phyloP scores from a whole-genome alignment of 2,113 vertebrate species.

The Pituophis catenifer region DNA sequence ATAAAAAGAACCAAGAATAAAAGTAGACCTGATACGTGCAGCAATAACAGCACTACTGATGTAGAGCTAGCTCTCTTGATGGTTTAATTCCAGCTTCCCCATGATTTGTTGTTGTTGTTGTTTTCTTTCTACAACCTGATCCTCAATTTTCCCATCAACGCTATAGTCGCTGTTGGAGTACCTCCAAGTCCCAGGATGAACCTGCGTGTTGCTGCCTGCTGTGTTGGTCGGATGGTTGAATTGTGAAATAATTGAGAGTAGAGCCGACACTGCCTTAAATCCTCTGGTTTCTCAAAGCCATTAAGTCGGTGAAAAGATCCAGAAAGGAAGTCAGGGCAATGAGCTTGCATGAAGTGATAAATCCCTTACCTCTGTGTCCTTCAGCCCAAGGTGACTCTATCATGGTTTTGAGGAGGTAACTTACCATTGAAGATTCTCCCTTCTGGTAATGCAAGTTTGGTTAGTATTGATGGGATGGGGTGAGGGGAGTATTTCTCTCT shows the following conservation, averaged over 20 bases:
- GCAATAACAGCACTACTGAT: conserved; percentile 50
- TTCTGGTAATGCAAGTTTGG: background rate
- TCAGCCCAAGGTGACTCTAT: background rate
- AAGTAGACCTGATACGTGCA: conserved; percentile 43
- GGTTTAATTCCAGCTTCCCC: conserved; percentile 61
- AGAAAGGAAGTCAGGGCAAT: background rate
- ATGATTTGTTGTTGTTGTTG: conserved; percentile 45
- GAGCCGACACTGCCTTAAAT: background rate
- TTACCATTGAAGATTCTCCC: conserved; percentile 32
- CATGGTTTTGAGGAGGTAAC: background rate
- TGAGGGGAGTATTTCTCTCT: background rate
- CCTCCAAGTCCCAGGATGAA: background rate
- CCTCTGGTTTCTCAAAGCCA: background rate
- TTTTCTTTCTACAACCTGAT: conserved; percentile 28
- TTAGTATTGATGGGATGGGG: background rate
- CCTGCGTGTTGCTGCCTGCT: background rate
- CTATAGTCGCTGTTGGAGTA: background rate
- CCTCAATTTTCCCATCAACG: background rate
- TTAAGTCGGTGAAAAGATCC: background rate
- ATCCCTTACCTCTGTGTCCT: background rate
- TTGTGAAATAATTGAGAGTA: background rate
- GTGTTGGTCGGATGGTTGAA: background rate
- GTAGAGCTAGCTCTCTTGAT: conserved; percentile 51
- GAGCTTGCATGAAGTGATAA: background rate
- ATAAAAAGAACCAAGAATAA: conserved; percentile 49